Base-by-base conservation (phyloP, 2,888 invertebrate species). In the Aphodius granarius region DNA sequence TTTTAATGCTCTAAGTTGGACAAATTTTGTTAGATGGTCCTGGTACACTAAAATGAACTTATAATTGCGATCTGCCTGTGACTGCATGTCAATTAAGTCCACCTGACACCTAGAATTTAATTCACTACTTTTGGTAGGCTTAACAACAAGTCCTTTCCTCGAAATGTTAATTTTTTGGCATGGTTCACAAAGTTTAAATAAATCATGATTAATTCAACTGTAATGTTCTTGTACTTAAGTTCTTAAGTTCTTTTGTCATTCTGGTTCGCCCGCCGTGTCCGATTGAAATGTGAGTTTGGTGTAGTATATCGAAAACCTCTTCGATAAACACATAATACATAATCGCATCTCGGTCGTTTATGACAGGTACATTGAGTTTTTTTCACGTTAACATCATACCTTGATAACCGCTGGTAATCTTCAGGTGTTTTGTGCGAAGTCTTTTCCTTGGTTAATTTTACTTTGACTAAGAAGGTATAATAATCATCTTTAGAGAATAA, bases 1-100 rank as follows among this genome's bases (percentile, higher is more conserved):
- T 71, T 62, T 21, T 62, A 71, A 64, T 63, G 64, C 63, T 5
- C 66, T 66, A n/a, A 66, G 23, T n/a, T 23, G 20, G n/a, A 73
- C 66, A 43, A 73, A 73, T 19, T 73, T 73, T 22, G 20, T 73
- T n/a, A 72, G 43, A 66, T 73, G 73, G 66, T 75, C 75, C 23
- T 75, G 22, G 73, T 84, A 84, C 2, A 83, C 83, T 70, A 85
- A 72, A 20, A 85, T 83, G 74, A 84, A 85, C 71, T 83, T 84
- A 78, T 77, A 83, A 23, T 82, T 75, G 19, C 79, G 75, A 79
- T 85, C 83, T 66, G 79, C 70, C 63, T 82, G 79, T 5, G 81
- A 19, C 18, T 85, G 83, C 80, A 84, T 80, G 77, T 85, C 84
- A 64, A 84, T 84, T 1, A 85, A 76, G 75, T 85, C 84, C 3